Evolutionary conservation across 2,113 vertebrate genomes (phyloP).

Genomic region (Plestiodon gilberti): DNA sequence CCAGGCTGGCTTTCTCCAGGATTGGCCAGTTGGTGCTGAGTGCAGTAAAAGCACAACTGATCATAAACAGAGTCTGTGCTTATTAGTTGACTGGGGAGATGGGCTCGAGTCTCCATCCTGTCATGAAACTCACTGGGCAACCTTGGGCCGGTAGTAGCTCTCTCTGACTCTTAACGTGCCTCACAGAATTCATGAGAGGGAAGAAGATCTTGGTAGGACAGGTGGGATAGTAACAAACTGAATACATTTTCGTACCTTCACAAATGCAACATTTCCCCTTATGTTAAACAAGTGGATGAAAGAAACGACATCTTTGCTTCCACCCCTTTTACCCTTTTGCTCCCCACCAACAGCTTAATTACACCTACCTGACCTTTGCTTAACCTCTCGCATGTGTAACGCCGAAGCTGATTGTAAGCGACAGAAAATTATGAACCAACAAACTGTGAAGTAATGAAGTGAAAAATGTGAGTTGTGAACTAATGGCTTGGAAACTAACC

Average conservation of each 20-base stretch:
- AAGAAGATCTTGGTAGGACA: too few relatives aligned
- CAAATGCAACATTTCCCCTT: background rate
- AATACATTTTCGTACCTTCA: background rate
- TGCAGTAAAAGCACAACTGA: too few relatives aligned
- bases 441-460: conserved; percentile 31
- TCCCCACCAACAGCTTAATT: conserved; percentile 8
- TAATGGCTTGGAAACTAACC: conserved; percentile 38
- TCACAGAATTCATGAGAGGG: too few relatives aligned
- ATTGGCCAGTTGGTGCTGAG: too few relatives aligned
- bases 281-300: background rate
- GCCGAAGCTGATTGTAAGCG: conserved; percentile 13
- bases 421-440: conserved; percentile 32
- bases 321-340: background rate
- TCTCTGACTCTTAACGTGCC: too few relatives aligned
- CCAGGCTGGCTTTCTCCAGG: too few relatives aligned
- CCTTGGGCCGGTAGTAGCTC: too few relatives aligned
- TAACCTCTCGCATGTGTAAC: conserved; percentile 18
- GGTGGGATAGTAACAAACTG: too few relatives aligned
- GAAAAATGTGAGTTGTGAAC: conserved; percentile 23
- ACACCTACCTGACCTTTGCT: conserved; percentile 16
- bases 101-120: too few relatives aligned
- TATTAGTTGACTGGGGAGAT: too few relatives aligned
- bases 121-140: too few relatives aligned
- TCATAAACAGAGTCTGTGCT: too few relatives aligned
- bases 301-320: background rate